Conservation (phyloP, 2,888 invertebrate genomes). For the Tenthredo notha region DNA sequence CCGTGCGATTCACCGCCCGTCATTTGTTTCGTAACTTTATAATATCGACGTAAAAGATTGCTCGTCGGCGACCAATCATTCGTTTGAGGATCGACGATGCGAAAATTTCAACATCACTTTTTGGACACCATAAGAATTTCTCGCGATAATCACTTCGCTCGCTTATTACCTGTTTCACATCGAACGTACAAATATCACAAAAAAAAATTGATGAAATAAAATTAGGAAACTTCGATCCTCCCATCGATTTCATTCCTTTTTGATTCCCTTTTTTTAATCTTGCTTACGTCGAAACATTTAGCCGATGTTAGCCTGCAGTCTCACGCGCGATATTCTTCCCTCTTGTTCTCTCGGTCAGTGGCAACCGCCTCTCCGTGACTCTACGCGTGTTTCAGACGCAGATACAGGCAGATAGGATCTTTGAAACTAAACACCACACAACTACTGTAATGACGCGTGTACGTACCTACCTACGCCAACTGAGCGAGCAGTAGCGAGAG, state of each 20-base stretch:
- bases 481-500: constrained; percentile 24
- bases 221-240: not conserved
- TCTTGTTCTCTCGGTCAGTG: constrained; percentile 40
- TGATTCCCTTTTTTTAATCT: not conserved
- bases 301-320: constrained; percentile 27
- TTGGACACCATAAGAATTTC: not conserved
- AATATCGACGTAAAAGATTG: constrained; percentile 45
- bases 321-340: constrained; percentile 46
- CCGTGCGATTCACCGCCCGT: constrained; percentile 34
- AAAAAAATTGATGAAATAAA: not conserved
- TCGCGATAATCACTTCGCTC: constrained; percentile 5
- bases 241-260: not conserved
- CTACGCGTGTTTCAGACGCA: constrained; percentile 60
- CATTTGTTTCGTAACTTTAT: constrained; percentile 48
- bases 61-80: not conserved
- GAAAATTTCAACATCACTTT: constrained; percentile 17
- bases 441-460: constrained; percentile 58
- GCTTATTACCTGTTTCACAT: not conserved
- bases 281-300: constrained; percentile 19
- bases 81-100: not conserved
- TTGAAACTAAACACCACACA: constrained; percentile 61
- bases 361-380: constrained; percentile 49
- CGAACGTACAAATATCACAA: not conserved
- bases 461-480: constrained; percentile 29
- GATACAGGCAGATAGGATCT: constrained; percentile 54